Conservation (phyloP, 2,888 invertebrate species). For the Drosophila kokeensis region DNA sequence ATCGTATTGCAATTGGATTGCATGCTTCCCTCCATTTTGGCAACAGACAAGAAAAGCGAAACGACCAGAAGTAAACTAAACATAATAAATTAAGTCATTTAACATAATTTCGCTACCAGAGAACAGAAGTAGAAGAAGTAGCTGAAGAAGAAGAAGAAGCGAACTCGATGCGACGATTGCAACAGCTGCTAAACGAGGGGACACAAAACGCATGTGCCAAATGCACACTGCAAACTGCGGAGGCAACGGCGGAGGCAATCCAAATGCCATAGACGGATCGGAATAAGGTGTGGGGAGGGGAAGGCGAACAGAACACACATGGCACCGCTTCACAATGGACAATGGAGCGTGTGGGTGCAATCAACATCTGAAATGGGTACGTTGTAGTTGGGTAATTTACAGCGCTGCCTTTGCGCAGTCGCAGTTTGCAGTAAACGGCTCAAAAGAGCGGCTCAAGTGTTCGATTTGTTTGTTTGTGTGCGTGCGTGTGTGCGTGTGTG, state of each 20-base stretch:
- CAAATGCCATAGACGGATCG: conserved; percentile 15
- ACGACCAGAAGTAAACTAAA: conserved; percentile 56
- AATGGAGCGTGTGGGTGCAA: conserved; percentile 75
- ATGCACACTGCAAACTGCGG: conserved; percentile 45
- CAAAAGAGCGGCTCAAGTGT: conserved; percentile 24
- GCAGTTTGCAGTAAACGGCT: conserved; percentile 19
- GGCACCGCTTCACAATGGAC: conserved; percentile 46
- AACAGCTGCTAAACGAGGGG: conserved; percentile 78
- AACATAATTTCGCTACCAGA: conserved; percentile 79
- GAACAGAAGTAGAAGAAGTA: conserved; percentile 4
- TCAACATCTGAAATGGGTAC: conserved; percentile 59
- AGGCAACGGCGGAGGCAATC: conserved; percentile 39
- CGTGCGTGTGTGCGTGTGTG: conserved; percentile 35
- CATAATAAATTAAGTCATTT: conserved; percentile 79
- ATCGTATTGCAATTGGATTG: conserved; percentile 61
- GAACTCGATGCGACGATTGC: conserved; percentile 41
- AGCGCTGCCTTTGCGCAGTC: conserved; percentile 35
- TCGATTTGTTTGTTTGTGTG: conserved; percentile 4
- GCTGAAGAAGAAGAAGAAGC: conserved; percentile 13
- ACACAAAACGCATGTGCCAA: conserved; percentile 72
- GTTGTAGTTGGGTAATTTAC: conserved; percentile 63
- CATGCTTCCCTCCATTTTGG: conserved; percentile 51
- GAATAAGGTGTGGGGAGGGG: conserved; percentile 12
- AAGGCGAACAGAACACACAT: conserved; percentile 47
- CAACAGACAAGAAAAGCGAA: conserved; percentile 21